Evolutionary conservation across 2,113 vertebrate genomes (phyloP), one percentile per base, ranked within the genome.

Genomic region (Pseudorhombus dupliciocellatus): DNA sequence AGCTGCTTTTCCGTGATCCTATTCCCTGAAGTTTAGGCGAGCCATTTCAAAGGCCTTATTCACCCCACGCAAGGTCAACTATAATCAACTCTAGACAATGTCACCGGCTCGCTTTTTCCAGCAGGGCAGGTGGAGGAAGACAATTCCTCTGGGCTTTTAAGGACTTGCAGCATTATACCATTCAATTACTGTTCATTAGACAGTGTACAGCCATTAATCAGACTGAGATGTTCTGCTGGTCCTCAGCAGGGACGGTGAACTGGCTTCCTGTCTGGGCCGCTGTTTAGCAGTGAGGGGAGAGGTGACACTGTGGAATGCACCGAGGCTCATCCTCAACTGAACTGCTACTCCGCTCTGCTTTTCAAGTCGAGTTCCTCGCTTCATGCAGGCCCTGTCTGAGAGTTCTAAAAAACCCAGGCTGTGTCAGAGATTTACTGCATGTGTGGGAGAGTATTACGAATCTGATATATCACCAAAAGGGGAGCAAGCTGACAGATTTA

Each of bases 101-200:
- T 90, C 87, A 87, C 81, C n/a, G 79, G 77, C 79, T 88, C 81
- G 76, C 80, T 84, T 87, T 87, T 70, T 79, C 75, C 55, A 76
- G 58, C 73, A 76, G 78, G 70, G 70, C 12, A 56, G 79, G 77
- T 69, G 63, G 75, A 86, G 58, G 71, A 80, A 77, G 83, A 89
- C 25, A 46, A 81, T 73, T 84, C 88, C 87, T 87, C 76, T 87
- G 82, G 87, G 90, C 81, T 89, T 90, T 89, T 87, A 87, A 85
- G 81, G 86, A 81, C 79, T 80, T 73, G 75, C 90, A 89, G 84
- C 86, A 86, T 87, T 85, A 87, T 87, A 92, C 90, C 88, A 89
- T 93, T 94, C 90, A 93, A 92, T 94, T 93, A 91, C 92, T 93
- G 90, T 90, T 93, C 90, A 93, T 93, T 92, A 93, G 86, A 86